Evolutionary conservation across 1,140 invertebrate species (phyloP), one percentile per base, ranked within the genome.

Genomic region (Dysdera silvatica): DNA sequence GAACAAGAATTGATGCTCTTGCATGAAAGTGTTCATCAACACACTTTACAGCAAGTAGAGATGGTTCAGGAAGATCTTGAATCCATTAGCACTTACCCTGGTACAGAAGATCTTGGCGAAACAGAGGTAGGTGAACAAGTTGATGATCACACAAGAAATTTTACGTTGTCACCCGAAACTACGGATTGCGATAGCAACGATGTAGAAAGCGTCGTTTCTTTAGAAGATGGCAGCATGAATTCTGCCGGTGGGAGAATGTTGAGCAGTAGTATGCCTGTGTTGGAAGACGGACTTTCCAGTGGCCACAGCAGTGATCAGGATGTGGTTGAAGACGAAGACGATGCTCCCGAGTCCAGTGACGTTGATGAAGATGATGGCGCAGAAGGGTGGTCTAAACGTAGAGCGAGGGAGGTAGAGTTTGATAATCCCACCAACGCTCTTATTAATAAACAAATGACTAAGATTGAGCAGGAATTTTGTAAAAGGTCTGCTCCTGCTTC

Each of bases 161-260:
- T 95, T 72, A 92, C 90, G 0, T 79, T 95, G 6, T 95, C 91
- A 26, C 91, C 92, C 2, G 92, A 95, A 78, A 91, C 89, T 47
- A 96, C 91, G n/a, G 92, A 95, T 71, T 94, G 90, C 75, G 91
- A 93, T 74, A 91, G 88, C 68, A 89, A 89, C 71, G 89, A 92
- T 72, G 79, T 91, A 49, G 89, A 91, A 70, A 91, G 88, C 72
- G 76, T 78, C 29, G 69, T 75, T 5, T 78, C 78, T 5, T 72
- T 78, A 47, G 77, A 75, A 55, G n/a, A n/a, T n/a, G 80, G 77
- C 10, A 76, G 76, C 40, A 40, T 74, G 29, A 70, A 74, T 58
- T 72, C 72, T 8, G n/a, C n/a, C n/a, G 70, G 67, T 16, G 69
- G 70, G 51, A 72, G 62, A 35, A n/a, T n/a, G n/a, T 49, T 70